Evolutionary conservation across 2,113 vertebrate species (phyloP).

Genomic region (Lepisosteus oculatus): DNA sequence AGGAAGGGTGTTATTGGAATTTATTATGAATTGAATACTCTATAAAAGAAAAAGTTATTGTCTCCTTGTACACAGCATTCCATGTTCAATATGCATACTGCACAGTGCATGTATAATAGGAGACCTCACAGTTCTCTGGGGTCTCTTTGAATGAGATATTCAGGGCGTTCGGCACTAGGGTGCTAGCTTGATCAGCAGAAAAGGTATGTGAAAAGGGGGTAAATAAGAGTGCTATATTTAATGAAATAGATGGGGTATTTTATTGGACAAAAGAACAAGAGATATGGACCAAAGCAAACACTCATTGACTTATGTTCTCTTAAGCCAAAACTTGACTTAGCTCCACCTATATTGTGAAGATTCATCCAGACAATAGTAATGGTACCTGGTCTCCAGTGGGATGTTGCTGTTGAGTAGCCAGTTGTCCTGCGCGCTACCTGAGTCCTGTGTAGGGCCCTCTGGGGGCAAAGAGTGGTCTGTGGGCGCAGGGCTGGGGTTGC

Average conservation of each 20-base stretch:
- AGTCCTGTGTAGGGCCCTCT: constrained; percentile 81
- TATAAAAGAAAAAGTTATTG: constrained; percentile 39
- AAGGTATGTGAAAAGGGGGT: too few species aligned
- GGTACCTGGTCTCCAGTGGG: constrained; percentile 94
- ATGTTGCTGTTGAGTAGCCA: constrained; percentile 99
- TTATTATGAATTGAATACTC: too few species aligned
- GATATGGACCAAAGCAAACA: not conserved
- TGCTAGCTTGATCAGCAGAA: not conserved
- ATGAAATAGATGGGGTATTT: not conserved
- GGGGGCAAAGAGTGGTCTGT: constrained; percentile 88
- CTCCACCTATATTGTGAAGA: too few species aligned
- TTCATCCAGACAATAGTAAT: not conserved
- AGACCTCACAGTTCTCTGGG: not conserved
- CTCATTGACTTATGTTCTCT: not conserved
- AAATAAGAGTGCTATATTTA: not conserved
- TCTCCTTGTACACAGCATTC: constrained; percentile 53
- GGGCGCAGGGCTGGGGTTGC: constrained; percentile 91
- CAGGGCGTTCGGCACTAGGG: not conserved
- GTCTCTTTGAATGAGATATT: not conserved
- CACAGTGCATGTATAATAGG: constrained; percentile 7
- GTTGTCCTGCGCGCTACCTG: constrained; percentile 87
- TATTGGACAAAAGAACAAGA: not conserved
- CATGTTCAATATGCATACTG: constrained; percentile 47
- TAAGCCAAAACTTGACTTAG: not conserved
- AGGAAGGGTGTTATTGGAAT: too few species aligned